Conservation (phyloP, 2,113 vertebrate species). For the Regulus satrapa region DNA sequence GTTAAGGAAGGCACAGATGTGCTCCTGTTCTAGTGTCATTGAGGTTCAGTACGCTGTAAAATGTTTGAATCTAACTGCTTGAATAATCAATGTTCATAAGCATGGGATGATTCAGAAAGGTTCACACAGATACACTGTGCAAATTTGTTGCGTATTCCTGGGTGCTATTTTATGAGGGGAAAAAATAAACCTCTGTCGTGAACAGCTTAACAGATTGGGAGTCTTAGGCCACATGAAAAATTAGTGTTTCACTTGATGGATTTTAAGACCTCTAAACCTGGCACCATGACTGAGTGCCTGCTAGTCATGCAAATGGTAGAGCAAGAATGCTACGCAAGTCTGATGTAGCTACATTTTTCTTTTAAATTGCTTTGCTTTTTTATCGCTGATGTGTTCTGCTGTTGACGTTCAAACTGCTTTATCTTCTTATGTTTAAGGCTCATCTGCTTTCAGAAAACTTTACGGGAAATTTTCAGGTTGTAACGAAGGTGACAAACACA, state of each 20-base stretch:
- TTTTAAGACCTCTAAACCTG: neutral
- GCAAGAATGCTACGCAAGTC: neutral
- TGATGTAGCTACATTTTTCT: neutral
- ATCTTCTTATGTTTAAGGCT: neutral
- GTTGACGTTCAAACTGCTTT: neutral
- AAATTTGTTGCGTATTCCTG: neutral
- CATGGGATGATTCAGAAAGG: neutral
- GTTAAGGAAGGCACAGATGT: neutral
- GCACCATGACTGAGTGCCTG: neutral
- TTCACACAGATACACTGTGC: neutral
- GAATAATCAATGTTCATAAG: constrained; percentile 16
- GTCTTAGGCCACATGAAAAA: neutral
- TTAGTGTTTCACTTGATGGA: neutral
- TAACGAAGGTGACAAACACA: neutral
- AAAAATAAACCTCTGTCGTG: neutral
- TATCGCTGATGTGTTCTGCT: neutral
- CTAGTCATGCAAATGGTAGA: neutral
- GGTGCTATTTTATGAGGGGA: neutral
- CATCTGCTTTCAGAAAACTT: constrained; percentile 16
- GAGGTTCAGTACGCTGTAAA: neutral
- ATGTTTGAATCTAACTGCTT: neutral
- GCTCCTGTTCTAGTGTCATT: neutral
- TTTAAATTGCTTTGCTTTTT: neutral
- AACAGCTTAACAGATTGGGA: neutral
- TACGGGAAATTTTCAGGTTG: neutral